phyloP scores from a whole-genome alignment of 2,113 vertebrate genomes.

The Rhinolophus ferrumequinum region DNA sequence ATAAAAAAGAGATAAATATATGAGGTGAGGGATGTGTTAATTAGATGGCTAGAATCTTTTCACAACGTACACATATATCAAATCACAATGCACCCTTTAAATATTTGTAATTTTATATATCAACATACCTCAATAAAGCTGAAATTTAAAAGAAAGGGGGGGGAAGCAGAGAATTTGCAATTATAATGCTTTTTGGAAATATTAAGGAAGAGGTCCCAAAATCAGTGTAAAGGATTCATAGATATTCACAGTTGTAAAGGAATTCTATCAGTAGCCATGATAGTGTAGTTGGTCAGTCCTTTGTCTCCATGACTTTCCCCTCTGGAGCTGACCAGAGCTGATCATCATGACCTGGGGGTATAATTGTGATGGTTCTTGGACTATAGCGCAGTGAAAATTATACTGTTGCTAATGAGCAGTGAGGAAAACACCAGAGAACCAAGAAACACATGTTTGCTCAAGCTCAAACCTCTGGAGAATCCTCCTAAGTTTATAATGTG shows the following conservation, averaged over 20 bases:
- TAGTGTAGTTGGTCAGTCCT: neutral
- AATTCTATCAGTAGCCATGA: neutral
- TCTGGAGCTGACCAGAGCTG: neutral
- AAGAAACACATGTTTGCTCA: conserved; percentile 46
- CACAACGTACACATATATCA: neutral
- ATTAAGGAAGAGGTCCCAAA: neutral
- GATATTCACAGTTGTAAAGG: neutral
- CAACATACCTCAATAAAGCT: neutral
- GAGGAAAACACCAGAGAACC: conserved; percentile 34
- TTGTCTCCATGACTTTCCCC: neutral
- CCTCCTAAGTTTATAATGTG: neutral
- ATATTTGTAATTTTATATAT: neutral
- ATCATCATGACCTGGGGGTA: neutral
- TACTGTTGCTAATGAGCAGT: conserved; percentile 34
- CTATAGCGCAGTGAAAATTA: conserved; percentile 20
- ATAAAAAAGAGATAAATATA: neutral
- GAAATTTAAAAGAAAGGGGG: neutral
- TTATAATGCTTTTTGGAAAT: neutral
- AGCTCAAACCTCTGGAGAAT: conserved; percentile 21
- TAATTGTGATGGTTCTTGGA: conserved; percentile 19
- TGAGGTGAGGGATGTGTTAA: neutral
- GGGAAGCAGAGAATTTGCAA: neutral
- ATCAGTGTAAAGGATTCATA: neutral
- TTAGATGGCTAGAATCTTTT: neutral
- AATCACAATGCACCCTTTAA: neutral